Conservation (phyloP, 2,888 invertebrate species). For the Drosophila cyrtoloma region DNA sequence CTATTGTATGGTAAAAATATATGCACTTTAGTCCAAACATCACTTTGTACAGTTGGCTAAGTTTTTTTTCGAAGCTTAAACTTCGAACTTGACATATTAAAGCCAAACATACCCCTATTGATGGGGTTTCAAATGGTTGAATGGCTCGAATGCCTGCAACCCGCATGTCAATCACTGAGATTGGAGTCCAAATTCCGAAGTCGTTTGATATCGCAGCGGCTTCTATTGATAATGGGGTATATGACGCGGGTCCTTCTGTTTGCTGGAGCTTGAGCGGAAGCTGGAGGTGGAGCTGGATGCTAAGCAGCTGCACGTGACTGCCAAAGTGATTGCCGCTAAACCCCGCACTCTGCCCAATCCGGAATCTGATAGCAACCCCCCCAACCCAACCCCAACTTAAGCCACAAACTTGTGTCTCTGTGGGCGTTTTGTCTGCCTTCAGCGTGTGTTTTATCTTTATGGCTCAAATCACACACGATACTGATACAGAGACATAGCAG, state of each 20-base stretch:
- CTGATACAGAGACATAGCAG: slow-evolving; percentile 6
- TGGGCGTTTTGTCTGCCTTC: slow-evolving; percentile 58
- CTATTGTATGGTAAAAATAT: not conserved
- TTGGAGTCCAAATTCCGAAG: slow-evolving; percentile 53
- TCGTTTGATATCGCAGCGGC: slow-evolving; percentile 46
- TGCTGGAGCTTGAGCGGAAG: slow-evolving; percentile 12
- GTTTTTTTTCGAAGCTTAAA: not conserved
- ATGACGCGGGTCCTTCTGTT: slow-evolving; percentile 58
- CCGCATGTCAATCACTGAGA: slow-evolving; percentile 79
- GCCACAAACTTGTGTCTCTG: slow-evolving; percentile 47
- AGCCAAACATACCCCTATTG: slow-evolving; percentile 37
- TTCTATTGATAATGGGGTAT: slow-evolving; percentile 65
- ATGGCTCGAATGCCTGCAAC: slow-evolving; percentile 43
- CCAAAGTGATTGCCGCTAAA: slow-evolving; percentile 58
- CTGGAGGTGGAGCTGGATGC: slow-evolving; percentile 51
- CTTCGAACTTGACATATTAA: slow-evolving; percentile 33
- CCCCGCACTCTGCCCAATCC: slow-evolving; percentile 18
- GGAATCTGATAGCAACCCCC: slow-evolving; percentile 33
- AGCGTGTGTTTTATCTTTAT: slow-evolving; percentile 71
- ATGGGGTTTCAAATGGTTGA: slow-evolving; percentile 37
- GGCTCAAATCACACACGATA: slow-evolving; percentile 65
- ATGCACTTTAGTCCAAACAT: not conserved
- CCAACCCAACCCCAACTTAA: not conserved
- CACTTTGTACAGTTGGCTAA: not conserved
- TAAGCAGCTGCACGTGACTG: slow-evolving; percentile 80